Conservation (phyloP, 2,888 invertebrate species). For the Arenicola marina region DNA sequence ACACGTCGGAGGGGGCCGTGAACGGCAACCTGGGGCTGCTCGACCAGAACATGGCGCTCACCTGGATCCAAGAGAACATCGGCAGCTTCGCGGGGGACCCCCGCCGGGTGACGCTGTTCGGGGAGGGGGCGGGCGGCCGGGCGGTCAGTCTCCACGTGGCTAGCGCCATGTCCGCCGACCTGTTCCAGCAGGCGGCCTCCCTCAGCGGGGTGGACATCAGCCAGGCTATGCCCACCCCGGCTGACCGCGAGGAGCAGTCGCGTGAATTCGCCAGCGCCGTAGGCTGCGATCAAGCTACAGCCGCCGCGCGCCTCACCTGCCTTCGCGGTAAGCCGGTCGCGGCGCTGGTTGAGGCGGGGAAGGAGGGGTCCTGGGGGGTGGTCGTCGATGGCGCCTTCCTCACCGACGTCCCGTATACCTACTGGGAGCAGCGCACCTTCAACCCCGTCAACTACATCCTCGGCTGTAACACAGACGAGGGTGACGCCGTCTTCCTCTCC, state of each 20-base stretch:
- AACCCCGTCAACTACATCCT: background rate
- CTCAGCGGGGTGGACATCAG: background rate
- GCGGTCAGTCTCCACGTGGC: background rate
- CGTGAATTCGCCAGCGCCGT: background rate
- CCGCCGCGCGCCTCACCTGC: background rate
- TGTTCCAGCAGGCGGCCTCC: background rate
- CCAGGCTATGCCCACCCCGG: background rate
- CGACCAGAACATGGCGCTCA: background rate
- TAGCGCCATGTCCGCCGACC: background rate
- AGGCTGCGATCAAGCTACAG: background rate
- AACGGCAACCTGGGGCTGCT: background rate
- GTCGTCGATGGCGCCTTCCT: background rate
- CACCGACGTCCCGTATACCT: background rate
- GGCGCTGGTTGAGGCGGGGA: background rate
- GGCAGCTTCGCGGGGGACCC: background rate
- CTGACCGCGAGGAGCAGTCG: background rate
- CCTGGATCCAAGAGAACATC: background rate
- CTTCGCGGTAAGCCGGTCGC: background rate
- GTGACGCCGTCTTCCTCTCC: too few species aligned
- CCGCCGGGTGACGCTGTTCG: background rate
- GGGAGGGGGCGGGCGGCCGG: background rate
- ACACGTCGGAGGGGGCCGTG: background rate
- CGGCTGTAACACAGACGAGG: too few species aligned
- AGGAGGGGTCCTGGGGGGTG: background rate
- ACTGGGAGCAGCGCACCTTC: background rate